A percentile compares a stretch with the other conserved stretches of the same genome.
These are phyloP conservation scores for Drosophila mulleri DNA, from an alignment of 2,888 invertebrate genomes.

Conservation along the genomic window DNA sequence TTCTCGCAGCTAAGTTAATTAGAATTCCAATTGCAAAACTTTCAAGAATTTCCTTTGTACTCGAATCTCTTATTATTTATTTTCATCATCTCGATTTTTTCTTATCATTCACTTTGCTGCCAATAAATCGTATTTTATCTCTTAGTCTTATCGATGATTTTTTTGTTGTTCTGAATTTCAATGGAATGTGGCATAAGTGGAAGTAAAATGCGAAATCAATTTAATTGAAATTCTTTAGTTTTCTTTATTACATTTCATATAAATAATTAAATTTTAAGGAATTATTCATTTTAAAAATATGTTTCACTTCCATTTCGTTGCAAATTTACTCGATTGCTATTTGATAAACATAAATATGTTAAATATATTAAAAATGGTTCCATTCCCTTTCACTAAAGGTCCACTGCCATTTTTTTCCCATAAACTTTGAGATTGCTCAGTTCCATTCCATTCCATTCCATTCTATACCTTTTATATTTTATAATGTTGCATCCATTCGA, in stretches of 20 bases:
- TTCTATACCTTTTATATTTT: not conserved
- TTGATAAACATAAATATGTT: no score
- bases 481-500: no score
- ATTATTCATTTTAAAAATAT: not conserved
- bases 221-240: not conserved
- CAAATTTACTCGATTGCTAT: no score
- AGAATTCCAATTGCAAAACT: slow-evolving; percentile 9
- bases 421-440: no score
- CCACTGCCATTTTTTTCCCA: no score
- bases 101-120: slow-evolving; percentile 4
- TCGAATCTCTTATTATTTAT: not conserved
- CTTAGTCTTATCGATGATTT: not conserved
- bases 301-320: not conserved
- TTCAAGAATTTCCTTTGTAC: slow-evolving; percentile 12
- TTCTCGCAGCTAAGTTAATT: slow-evolving; percentile 6
- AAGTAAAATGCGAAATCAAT: not conserved
- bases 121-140: not conserved
- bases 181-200: not conserved
- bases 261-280: no score
- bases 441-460: not conserved
- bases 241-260: not conserved
- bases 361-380: no score
- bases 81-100: not conserved
- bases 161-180: not conserved
- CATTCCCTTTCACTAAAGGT: not conserved